phyloP scores from a whole-genome alignment of 37 sponge, comb jelly and placozoan species.

The Halichondria panicea region DNA sequence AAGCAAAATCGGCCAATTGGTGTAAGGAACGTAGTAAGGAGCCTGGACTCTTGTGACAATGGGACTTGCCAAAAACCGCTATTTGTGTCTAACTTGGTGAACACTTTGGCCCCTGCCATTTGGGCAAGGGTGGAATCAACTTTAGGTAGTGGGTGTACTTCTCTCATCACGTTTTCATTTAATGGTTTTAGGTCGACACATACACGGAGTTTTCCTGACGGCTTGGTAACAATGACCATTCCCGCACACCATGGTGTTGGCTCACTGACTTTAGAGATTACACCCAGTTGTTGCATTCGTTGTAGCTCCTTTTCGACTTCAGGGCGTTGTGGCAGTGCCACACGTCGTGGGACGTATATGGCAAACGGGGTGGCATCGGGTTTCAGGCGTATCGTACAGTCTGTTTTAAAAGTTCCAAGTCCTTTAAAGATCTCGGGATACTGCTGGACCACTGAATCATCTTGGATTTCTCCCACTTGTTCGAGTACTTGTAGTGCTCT shows the following conservation, averaged over 20 bases:
- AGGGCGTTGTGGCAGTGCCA: conserved; percentile 18
- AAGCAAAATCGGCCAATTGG: conserved; percentile 18
- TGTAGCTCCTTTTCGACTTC: conserved; percentile 19
- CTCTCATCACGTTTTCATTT: conserved; percentile 1
- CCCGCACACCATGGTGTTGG: conserved; percentile 35
- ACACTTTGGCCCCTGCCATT: conserved; percentile 7
- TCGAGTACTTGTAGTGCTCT: not conserved
- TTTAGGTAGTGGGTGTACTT: conserved; percentile 7
- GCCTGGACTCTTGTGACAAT: not conserved
- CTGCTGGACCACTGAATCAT: no score
- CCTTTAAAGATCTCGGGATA: conserved; percentile 32
- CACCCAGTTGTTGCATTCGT: conserved; percentile 3
- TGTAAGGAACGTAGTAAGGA: conserved; percentile 19
- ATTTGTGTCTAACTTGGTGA: conserved; percentile 29
- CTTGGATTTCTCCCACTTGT: not conserved
- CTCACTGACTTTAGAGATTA: conserved; percentile 12
- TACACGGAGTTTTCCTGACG: not conserved
- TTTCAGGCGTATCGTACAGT: conserved; percentile 25
- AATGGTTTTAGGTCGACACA: conserved; percentile 16
- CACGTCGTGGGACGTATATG: not conserved
- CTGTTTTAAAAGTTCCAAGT: conserved; percentile 18
- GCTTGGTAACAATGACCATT: conserved; percentile 32
- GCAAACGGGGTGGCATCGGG: conserved; percentile 32
- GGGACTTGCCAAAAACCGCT: conserved; percentile 20
- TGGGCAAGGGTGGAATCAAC: conserved; percentile 27